Evolutionary conservation across 2,888 invertebrate genomes (phyloP), one percentile per base, ranked within the genome.

Genomic region (Tethea ocularis): DNA sequence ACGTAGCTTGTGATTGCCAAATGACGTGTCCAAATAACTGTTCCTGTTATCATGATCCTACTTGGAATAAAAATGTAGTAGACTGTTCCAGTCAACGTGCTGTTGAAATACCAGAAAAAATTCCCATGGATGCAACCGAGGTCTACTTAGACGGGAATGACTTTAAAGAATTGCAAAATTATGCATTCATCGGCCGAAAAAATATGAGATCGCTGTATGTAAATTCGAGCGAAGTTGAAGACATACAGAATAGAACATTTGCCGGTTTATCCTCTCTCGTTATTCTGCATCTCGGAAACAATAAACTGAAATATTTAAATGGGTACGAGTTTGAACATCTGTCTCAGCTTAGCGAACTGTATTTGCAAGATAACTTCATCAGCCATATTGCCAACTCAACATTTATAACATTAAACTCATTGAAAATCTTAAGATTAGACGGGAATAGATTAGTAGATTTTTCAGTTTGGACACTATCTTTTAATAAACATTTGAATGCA

Each of bases 1-100:
- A 97, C 84, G 98, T 98, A 80, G 97, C 97, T 51, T 99, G 99
- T 84, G 98, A 98, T 89, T 99, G 99, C 90, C 97, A 98, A 93
- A 98, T 98, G 97, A 98, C 97, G 63, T 99, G 99, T 80, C 99
- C 99, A 10, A 95, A 95, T 75, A 97, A 97, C 83, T 99, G 99
- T 89, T 96, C 97, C 68, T 99, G 99, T 87, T 98, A 97, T 91
- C 98, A 98, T 85, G 98, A 99, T 84, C 97, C 97, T 77, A 96
- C 97, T 57, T 98, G 98, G 97, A 96, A 96, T 74, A 97, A 97
- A 61, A 98, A 98, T 86, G 97, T 98, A 20, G 98, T 98, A 52
- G 98, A 98, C 86, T 98, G 98, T 88, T 97, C 97, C 67, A 95
- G 95, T 51, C 96, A 97, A 86, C 94, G 94, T 80, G 95, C 96